These are phyloP conservation scores for Acleris cristana DNA, from an alignment of 2,888 invertebrate species.

Conservation along the genomic window DNA sequence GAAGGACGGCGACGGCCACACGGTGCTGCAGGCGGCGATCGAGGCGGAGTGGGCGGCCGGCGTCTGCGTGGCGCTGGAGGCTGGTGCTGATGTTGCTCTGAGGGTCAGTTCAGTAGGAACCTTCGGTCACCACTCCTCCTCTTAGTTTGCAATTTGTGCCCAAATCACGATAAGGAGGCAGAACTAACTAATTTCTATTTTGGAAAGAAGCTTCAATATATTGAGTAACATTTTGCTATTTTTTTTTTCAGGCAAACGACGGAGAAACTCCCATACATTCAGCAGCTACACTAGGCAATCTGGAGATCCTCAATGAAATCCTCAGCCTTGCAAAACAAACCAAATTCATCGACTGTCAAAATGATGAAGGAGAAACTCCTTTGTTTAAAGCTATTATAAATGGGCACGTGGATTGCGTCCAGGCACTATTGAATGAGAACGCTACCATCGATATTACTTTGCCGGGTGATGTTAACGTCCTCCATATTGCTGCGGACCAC, in stretches of 20 bases:
- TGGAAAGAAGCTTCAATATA: no score
- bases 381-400: conserved; percentile 73
- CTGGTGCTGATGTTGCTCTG: conserved; percentile 78
- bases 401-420: conserved; percentile 71
- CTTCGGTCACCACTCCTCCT: no score
- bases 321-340: conserved; percentile 75
- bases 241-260: conserved; percentile 66
- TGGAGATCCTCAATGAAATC: conserved; percentile 78
- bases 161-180: no score
- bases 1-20: conserved; percentile 74
- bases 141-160: no score
- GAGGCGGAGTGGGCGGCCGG: conserved; percentile 79
- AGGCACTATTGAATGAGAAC: conserved; percentile 72
- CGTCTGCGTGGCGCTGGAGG: conserved; percentile 78
- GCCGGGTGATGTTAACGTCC: conserved; percentile 77
- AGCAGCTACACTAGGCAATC: conserved; percentile 77
- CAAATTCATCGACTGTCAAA: conserved; percentile 74
- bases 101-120: conserved; percentile 57
- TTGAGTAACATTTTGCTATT: background rate
- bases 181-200: no score
- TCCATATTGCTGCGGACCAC: conserved; percentile 84
- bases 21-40: conserved; percentile 81
- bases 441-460: conserved; percentile 71
- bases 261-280: conserved; percentile 82
- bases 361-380: conserved; percentile 77